Evolutionary conservation across 1,140 invertebrate species (phyloP).

Genomic region (Cepaea nemoralis): DNA sequence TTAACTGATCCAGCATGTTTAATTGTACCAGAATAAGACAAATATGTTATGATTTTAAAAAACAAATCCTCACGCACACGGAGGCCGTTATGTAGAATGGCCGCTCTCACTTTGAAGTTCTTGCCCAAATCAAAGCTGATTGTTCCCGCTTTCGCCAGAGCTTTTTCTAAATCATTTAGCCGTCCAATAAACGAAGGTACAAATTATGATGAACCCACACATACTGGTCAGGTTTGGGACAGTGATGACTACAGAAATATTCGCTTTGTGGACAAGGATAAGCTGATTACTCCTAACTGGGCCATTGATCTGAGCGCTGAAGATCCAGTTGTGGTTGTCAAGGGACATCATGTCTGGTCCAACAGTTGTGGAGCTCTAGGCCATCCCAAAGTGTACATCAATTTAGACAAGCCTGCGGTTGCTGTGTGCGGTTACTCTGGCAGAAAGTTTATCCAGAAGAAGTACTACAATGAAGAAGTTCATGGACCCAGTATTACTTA

Average conservation of each 20-base stretch:
- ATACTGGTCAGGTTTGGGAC: slow-evolving; percentile 85
- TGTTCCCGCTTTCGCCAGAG: too few relatives aligned
- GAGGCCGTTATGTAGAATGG: too few relatives aligned
- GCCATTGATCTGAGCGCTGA: slow-evolving; percentile 91
- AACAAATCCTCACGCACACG: too few relatives aligned
- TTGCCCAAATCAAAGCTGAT: too few relatives aligned
- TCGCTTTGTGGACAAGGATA: slow-evolving; percentile 85
- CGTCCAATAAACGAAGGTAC: too few relatives aligned
- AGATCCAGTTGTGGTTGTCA: slow-evolving; percentile 83
- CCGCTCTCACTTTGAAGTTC: too few relatives aligned
- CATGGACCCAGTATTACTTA: slow-evolving; percentile 67
- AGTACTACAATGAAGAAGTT: slow-evolving; percentile 60
- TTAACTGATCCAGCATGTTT: too few relatives aligned
- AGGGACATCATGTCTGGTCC: slow-evolving; percentile 87
- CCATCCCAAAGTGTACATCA: slow-evolving; percentile 99
- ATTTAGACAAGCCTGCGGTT: slow-evolving; percentile 94
- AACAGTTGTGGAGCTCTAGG: slow-evolving; percentile 94
- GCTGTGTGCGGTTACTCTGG: slow-evolving; percentile 96
- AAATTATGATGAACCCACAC: too few relatives aligned
- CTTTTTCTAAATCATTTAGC: too few relatives aligned
- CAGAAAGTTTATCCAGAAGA: slow-evolving; percentile 69
- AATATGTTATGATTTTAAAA: too few relatives aligned
- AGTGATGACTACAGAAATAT: slow-evolving; percentile 87
- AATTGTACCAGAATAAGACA: too few relatives aligned
- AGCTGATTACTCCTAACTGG: slow-evolving; percentile 89